Conservation (phyloP, 2,797 vertebrate genomes). For the Vireo griseus region DNA sequence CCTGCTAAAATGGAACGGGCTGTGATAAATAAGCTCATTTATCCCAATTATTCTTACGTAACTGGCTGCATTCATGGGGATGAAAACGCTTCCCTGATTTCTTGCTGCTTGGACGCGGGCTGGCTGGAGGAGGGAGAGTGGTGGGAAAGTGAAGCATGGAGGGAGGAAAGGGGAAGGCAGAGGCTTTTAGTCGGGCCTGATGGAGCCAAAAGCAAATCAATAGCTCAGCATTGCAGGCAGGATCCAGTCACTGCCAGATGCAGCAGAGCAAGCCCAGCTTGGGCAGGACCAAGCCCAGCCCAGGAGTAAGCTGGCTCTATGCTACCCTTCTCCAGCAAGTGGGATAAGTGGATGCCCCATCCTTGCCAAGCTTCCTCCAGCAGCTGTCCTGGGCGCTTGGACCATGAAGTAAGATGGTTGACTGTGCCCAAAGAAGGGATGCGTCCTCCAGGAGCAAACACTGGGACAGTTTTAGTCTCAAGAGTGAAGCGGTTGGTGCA, state of each 20-base stretch:
- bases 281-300: neutral
- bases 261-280: neutral
- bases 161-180: neutral
- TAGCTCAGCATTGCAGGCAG: neutral
- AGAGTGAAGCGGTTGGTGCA: accelerated
- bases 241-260: neutral
- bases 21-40: conserved; percentile 57
- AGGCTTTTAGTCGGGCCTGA: neutral
- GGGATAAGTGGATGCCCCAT: neutral
- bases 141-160: neutral
- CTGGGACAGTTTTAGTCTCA: neutral
- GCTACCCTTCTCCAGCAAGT: neutral
- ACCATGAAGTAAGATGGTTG: neutral
- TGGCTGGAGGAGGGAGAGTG: neutral
- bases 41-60: conserved; percentile 62
- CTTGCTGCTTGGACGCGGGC: neutral
- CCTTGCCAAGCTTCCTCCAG: neutral
- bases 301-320: neutral
- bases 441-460: neutral
- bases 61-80: conserved; percentile 27
- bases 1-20: neutral
- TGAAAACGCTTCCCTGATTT: conserved; percentile 28
- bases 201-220: conserved; percentile 19
- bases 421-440: neutral
- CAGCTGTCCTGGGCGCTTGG: accelerated